Evolutionary conservation across 2,113 vertebrate genomes (phyloP).

Genomic region (Pseudolaguvia tuberculata): DNA sequence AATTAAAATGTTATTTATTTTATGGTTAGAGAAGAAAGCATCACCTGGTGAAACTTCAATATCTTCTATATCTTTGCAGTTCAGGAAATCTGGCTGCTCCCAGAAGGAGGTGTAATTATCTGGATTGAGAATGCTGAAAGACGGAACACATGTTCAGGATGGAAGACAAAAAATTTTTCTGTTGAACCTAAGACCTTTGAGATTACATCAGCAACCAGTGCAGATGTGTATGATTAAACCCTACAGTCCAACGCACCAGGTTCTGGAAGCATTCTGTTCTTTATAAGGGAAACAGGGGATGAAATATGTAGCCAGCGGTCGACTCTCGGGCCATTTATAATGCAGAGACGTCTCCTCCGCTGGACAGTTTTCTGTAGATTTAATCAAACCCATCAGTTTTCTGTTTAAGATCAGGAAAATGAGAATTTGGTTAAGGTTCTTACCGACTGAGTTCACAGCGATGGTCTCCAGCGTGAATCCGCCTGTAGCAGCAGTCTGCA

Average conservation of each 20-base stretch:
- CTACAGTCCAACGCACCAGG: constrained; percentile 70
- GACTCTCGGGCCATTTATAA: constrained; percentile 75
- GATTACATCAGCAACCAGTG: constrained; percentile 1
- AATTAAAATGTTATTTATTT: too few relatives aligned
- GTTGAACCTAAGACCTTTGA: neutral
- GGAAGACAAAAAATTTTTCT: neutral
- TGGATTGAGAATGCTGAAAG: constrained; percentile 62
- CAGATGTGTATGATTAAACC: neutral
- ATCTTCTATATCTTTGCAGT: constrained; percentile 69
- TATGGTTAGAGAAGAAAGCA: too few relatives aligned
- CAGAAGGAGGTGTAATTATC: constrained; percentile 73
- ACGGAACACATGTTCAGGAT: constrained; percentile 25
- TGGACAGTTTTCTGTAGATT: constrained; percentile 62
- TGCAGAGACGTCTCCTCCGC: constrained; percentile 64
- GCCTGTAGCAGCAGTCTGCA: constrained; percentile 58
- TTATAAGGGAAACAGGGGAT: constrained; percentile 75
- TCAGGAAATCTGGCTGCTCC: constrained; percentile 71
- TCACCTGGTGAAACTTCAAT: constrained; percentile 69
- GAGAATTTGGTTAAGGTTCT: constrained; percentile 36
- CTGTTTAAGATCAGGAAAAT: too few relatives aligned
- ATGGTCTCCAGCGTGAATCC: constrained; percentile 63
- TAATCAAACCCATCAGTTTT: neutral
- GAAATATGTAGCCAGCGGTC: constrained; percentile 62
- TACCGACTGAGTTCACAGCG: constrained; percentile 71
- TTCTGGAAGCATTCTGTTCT: constrained; percentile 72